These are phyloP conservation scores for Dione juno DNA, from an alignment of 2,888 invertebrate genomes.

Conservation along the genomic window DNA sequence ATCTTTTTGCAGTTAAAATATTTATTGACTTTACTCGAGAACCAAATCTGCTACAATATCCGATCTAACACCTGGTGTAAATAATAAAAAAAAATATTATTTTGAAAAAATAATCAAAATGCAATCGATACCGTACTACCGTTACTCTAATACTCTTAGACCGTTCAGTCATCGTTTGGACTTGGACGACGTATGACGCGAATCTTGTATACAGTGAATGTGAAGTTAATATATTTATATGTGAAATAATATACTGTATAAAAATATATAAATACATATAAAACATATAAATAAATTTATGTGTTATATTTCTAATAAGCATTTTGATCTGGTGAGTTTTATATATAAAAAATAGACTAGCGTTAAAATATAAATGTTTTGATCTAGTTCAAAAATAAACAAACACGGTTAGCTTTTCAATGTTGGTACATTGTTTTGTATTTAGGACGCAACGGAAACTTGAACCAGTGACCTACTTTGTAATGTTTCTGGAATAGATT, in stretches of 20 bases:
- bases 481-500: background rate
- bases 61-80: background rate
- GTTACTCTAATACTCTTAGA: constrained; percentile 3
- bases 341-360: background rate
- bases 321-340: background rate
- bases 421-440: background rate
- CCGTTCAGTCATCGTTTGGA: constrained; percentile 5
- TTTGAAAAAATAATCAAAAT: background rate
- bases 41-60: no score
- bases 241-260: background rate
- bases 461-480: background rate
- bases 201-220: background rate
- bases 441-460: constrained; percentile 1
- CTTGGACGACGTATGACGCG: constrained; percentile 5
- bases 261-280: background rate
- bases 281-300: background rate
- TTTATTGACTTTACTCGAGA: no score
- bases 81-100: background rate
- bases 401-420: constrained; percentile 8
- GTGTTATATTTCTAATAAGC: background rate
- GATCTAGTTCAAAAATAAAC: constrained; percentile 11
- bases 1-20: no score
- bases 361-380: background rate
- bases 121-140: background rate
- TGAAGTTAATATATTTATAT: background rate